These are phyloP conservation scores for Leucosticte australis DNA, from an alignment of 2,113 vertebrate species.

Conservation along the genomic window DNA sequence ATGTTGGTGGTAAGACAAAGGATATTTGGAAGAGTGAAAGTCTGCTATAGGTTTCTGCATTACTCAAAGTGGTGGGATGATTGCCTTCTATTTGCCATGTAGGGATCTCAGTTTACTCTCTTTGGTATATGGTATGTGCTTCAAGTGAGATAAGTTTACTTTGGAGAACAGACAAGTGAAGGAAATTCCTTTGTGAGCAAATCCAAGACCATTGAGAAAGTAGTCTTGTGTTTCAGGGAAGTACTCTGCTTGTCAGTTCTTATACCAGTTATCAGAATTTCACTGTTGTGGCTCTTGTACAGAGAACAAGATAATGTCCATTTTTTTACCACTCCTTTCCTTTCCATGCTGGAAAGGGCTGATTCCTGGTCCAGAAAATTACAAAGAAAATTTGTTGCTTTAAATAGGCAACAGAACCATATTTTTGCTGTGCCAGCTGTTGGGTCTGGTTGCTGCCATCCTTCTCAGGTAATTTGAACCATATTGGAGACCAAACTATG, in stretches of 20 bases:
- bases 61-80: not conserved
- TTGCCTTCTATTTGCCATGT: not conserved
- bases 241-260: not conserved
- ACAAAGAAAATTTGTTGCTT: not conserved
- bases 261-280: not conserved
- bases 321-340: not conserved
- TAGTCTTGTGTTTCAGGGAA: not conserved
- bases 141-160: not conserved
- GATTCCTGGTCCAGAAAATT: not conserved
- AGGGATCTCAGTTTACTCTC: not conserved
- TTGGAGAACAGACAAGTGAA: not conserved
- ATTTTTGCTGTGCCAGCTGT: not conserved
- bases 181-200: not conserved
- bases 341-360: not conserved
- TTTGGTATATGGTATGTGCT: not conserved
- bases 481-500: not conserved
- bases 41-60: not conserved
- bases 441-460: not conserved
- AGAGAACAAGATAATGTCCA: not conserved
- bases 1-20: not conserved
- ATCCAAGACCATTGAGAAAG: not conserved
- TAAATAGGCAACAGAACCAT: not conserved
- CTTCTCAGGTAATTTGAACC: not conserved
- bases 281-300: not conserved
- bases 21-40: not conserved